Evolutionary conservation across 2,113 vertebrate genomes (phyloP).

Genomic region (Brienomyrus longianalis): DNA sequence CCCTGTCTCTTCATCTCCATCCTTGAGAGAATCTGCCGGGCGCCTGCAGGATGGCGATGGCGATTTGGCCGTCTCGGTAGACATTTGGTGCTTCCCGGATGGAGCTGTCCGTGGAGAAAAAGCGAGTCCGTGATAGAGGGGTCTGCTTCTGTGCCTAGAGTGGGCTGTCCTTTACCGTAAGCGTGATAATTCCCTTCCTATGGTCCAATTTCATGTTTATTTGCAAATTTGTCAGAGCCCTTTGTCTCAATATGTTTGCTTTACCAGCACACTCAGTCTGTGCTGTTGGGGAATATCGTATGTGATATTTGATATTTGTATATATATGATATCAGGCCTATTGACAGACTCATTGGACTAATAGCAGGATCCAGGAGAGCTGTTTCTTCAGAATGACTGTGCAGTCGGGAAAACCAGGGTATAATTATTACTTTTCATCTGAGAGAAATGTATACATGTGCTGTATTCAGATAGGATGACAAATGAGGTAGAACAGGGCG

Average conservation of each 20-base stretch:
- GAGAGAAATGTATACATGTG: not conserved
- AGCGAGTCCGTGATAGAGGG: not conserved
- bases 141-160: not conserved
- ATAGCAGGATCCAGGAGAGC: not conserved
- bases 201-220: slow-evolving; percentile 9
- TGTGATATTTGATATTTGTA: not conserved
- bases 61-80: not conserved
- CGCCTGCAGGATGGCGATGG: not conserved
- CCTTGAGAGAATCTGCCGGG: not conserved
- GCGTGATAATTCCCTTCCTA: not conserved
- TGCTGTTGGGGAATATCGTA: not conserved
- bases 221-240: not conserved
- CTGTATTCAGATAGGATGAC: not conserved
- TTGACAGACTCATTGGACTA: not conserved
- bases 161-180: not conserved
- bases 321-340: not conserved
- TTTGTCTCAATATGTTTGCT: slow-evolving; percentile 19
- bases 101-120: not conserved
- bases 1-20: not conserved
- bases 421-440: not conserved
- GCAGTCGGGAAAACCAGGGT: not conserved
- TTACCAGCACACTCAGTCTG: not conserved
- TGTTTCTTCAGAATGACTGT: not conserved
- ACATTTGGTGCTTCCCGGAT: not conserved
- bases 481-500: not conserved